Evolutionary conservation across 2,797 vertebrate species (phyloP), one percentile per base, ranked within the genome.

Genomic region (Hypotaenidia okinawae): DNA sequence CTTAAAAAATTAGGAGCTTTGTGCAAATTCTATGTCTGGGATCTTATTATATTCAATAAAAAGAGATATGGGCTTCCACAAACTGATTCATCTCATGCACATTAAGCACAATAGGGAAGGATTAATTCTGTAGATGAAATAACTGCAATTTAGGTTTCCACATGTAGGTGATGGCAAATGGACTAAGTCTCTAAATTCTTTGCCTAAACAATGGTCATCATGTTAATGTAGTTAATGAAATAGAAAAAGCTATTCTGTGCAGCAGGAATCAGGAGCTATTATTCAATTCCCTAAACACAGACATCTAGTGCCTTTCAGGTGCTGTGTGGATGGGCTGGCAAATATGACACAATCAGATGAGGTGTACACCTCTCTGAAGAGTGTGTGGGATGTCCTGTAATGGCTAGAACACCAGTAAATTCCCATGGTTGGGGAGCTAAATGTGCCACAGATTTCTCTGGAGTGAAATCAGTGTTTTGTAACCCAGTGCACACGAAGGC

Each of bases 241-340:
- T 2, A 61, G 23, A 30, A 81, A 63, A 51, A 79, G 10, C 19
- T 79, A 9, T 69, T 66, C 37, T 62, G 14, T 41, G 72, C 61
- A 59, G 23, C 45, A 45, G 58, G 10, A 89, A 52, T 41, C 17
- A n/a, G 17, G 8, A 63, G 17, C 22, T 45, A 47, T 77, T 83
- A 30, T 18, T 63, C 32, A 67, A 13, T 49, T 85, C 19, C 30
- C 32, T 37, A 19, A 76, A 52, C 14, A 27, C 5, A 30, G 51
- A 84, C 8, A 22, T 19, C 13, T 58, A 30, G 3, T 62, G 37
- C 15, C 37, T 21, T 28, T 62, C 7, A 41, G 39, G 16, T 79
- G 24, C 16, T 1, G 1, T 0, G 0, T 8, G 47, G 47, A 23
- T 49, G 51, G 54, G 23, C 25, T 84, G 32, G 51, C 18, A 72